Conservation (phyloP, 2,888 invertebrate species). For the Pandemis corylana region DNA sequence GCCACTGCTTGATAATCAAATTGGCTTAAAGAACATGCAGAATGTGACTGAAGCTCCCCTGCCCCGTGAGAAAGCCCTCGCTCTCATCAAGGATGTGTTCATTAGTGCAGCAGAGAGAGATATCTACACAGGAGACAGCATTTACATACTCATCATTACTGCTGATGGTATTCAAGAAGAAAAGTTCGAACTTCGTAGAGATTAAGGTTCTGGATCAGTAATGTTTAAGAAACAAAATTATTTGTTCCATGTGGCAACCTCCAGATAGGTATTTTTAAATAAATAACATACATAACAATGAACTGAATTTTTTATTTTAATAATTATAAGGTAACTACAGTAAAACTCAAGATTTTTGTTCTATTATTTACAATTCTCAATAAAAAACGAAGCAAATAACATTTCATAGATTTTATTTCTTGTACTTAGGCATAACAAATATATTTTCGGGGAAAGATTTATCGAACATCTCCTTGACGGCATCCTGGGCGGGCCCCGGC, state of each 20-base stretch:
- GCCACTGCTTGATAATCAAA: conserved; percentile 98
- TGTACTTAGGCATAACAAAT: conserved; percentile 84
- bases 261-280: conserved; percentile 46
- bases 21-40: conserved; percentile 95
- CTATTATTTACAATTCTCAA: conserved; percentile 75
- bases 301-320: conserved; percentile 72
- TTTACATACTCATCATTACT: conserved; percentile 94
- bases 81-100: conserved; percentile 97
- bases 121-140: conserved; percentile 97
- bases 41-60: conserved; percentile 87
- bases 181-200: conserved; percentile 93
- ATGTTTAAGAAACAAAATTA: conserved; percentile 46
- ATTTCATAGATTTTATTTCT: conserved; percentile 71
- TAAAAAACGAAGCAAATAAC: conserved; percentile 56
- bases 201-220: conserved; percentile 86
- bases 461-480: conserved; percentile 78
- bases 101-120: conserved; percentile 99
- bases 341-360: conserved; percentile 74
- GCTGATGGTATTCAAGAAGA: conserved; percentile 92
- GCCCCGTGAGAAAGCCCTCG: conserved; percentile 91
- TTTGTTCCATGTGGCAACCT: conserved; percentile 22
- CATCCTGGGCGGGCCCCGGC: conserved; percentile 67
- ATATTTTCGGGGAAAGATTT: conserved; percentile 80
- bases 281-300: conserved; percentile 61
- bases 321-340: conserved; percentile 74